A percentile compares a stretch with the other conserved stretches of the same genome.
phyloP scores from a whole-genome alignment of 1,140 invertebrate genomes.

The Solenopsis invicta region DNA sequence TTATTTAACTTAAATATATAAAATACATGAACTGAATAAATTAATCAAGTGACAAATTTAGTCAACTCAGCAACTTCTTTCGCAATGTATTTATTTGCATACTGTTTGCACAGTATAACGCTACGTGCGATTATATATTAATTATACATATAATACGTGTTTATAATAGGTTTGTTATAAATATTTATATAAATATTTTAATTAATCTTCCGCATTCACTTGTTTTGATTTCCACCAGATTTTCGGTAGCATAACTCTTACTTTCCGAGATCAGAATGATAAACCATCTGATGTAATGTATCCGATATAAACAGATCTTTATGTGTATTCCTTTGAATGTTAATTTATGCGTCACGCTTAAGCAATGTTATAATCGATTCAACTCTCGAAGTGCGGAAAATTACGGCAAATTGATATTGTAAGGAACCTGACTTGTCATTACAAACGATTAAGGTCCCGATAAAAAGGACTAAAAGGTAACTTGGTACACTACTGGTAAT shows the following conservation, averaged over 20 bases:
- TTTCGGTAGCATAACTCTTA: neutral
- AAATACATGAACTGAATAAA: too few relatives aligned
- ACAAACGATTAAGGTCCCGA: neutral
- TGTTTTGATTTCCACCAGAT: neutral
- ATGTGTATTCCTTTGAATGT: neutral
- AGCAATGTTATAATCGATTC: neutral
- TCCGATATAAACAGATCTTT: slow-evolving; percentile 5
- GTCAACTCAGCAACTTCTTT: too few relatives aligned
- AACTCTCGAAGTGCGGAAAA: neutral
- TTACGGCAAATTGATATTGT: neutral
- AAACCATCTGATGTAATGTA: neutral
- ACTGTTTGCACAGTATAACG: neutral
- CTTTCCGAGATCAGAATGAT: neutral
- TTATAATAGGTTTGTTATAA: neutral
- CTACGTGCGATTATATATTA: neutral
- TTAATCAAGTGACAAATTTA: too few relatives aligned
- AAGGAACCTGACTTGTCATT: neutral
- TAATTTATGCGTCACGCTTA: neutral
- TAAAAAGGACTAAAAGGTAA: neutral
- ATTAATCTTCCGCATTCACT: neutral
- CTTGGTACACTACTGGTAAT: neutral
- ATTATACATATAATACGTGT: neutral
- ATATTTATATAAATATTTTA: neutral
- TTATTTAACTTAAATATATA: too few relatives aligned
- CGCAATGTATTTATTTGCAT: too few relatives aligned